Evolutionary conservation across 2,888 invertebrate genomes (phyloP).

Genomic region (Athripsodes cinereus): DNA sequence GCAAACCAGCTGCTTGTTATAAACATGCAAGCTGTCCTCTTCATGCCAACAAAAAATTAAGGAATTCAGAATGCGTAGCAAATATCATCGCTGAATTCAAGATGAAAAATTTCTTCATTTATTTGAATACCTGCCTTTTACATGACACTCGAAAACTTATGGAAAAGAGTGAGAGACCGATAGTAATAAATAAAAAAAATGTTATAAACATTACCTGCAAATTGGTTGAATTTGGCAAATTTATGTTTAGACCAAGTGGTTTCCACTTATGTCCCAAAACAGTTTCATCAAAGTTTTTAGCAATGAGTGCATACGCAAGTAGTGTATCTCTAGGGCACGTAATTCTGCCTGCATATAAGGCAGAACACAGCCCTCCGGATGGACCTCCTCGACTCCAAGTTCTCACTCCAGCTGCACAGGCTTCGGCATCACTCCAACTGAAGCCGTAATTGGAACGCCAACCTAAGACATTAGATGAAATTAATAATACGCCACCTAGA

Average conservation of each 20-base stretch:
- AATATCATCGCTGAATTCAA: too few species aligned
- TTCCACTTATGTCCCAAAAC: constrained; percentile 30
- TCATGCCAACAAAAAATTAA: too few species aligned
- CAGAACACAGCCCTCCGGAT: constrained; percentile 30
- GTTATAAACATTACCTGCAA: constrained; percentile 11
- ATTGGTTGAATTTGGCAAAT: constrained; percentile 47
- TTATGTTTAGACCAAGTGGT: constrained; percentile 29
- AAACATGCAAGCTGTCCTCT: too few species aligned
- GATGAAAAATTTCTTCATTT: too few species aligned
- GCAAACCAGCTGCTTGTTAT: too few species aligned
- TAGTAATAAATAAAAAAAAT: neutral
- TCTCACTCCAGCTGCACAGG: constrained; percentile 28
- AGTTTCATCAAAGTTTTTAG: constrained; percentile 29
- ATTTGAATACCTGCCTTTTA: too few species aligned
- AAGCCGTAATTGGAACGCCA: constrained; percentile 46
- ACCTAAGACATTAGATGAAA: constrained; percentile 32
- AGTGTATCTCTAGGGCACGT: constrained; percentile 34
- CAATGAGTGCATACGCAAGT: constrained; percentile 24
- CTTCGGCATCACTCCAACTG: constrained; percentile 43
- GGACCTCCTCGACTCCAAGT: constrained; percentile 13
- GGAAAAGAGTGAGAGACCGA: too few species aligned
- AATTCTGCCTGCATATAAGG: constrained; percentile 40
- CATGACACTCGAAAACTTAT: too few species aligned
- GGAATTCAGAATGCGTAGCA: too few species aligned
- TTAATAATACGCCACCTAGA: neutral